Evolutionary conservation across 2,888 invertebrate species (phyloP), one percentile per base, ranked within the genome.

Genomic region (Terebella lapidaria): DNA sequence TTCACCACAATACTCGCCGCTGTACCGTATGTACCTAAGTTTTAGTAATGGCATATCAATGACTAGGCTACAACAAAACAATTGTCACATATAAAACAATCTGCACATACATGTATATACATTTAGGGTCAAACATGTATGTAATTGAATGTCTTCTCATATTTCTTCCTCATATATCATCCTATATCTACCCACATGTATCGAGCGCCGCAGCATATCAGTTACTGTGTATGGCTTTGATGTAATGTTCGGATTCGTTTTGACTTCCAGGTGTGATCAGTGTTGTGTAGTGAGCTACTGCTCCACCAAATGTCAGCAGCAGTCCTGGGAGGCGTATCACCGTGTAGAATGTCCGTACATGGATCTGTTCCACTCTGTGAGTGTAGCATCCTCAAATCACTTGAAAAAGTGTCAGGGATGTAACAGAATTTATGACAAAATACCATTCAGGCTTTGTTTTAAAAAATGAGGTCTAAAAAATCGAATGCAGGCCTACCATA

Each of bases 331-430:
- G 0, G 15, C 45, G 0, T 76, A 74, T 58, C 78, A 78, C 58
- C 26, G 53, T n/a, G 59, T 67, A 4, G 78, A 78, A 59, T 78
- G 78, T 61, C 60, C 29, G 1, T 72, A 72, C 61, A 59, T 74
- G 53, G 66, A 71, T 58, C 64, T 77, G 1, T 62, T 77, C 4
- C 73, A 75, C 59, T 75, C 74, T 15, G 77, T 77, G 67, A 70
- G 74, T 68, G 27, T 52, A 10, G 15, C 26, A 30, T 30, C 25
- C 26, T n/a, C 22, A 49, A 52, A 10, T n/a, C n/a, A n/a, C n/a
- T n/a, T n/a, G n/a, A n/a, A n/a, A n/a, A n/a, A n/a, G n/a, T n/a
- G n/a, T n/a, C n/a, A n/a, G n/a, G n/a, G n/a, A n/a, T n/a, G n/a
- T n/a, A n/a, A n/a, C n/a, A n/a, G n/a, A n/a, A n/a, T n/a, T n/a